Evolutionary conservation across 2,113 vertebrate species (phyloP).

Genomic region (Podiceps cristatus): DNA sequence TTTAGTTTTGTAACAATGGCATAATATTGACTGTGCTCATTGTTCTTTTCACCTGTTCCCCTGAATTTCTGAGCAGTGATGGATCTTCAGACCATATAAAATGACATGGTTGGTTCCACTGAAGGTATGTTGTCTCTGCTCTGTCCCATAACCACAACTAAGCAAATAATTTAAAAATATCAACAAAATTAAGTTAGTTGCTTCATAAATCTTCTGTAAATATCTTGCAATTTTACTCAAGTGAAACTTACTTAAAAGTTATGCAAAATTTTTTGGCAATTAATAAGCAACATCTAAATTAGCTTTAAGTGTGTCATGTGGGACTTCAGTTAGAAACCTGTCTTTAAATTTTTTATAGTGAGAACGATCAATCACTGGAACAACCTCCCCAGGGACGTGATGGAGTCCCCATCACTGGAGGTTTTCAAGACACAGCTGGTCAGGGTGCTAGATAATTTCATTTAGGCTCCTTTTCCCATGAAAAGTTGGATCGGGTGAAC

Average conservation of each 20-base stretch:
- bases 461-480: neutral
- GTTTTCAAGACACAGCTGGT: neutral
- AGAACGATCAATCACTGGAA: neutral
- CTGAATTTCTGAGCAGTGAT: neutral
- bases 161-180: neutral
- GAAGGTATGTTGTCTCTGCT: neutral
- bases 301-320: neutral
- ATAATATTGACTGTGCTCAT: neutral
- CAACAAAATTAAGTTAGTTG: neutral
- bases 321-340: neutral
- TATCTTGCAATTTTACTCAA: neutral
- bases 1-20: neutral
- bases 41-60: neutral
- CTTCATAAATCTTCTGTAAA: neutral
- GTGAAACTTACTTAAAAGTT: neutral
- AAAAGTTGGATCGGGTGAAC: neutral
- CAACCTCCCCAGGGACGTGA: neutral
- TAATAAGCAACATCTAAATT: neutral
- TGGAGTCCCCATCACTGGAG: neutral
- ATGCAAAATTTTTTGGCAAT: fast-evolving
- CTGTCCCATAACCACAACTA: neutral
- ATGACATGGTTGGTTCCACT: neutral
- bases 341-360: neutral
- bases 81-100: neutral
- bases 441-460: neutral